phyloP scores from a whole-genome alignment of 92 coral and sea anemone genomes.

The Ricordea florida region DNA sequence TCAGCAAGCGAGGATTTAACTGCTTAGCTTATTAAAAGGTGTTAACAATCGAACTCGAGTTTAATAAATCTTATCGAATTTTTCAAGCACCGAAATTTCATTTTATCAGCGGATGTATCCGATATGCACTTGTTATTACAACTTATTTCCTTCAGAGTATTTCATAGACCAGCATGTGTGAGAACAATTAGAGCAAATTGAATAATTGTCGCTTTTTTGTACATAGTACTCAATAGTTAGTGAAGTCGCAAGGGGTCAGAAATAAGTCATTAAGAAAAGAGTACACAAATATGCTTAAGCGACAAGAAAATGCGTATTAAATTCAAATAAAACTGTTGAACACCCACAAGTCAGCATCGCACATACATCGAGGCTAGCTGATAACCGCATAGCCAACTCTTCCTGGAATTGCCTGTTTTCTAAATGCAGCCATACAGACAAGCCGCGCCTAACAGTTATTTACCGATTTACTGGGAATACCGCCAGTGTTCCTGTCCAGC shows the following conservation, averaged over 20 bases:
- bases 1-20: too few relatives aligned
- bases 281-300: neutral
- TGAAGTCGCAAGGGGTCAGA: slow-evolving; percentile 17
- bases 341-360: neutral
- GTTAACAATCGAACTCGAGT: neutral
- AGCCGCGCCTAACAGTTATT: neutral
- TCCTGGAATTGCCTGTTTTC: too few relatives aligned
- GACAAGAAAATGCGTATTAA: neutral
- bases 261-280: neutral
- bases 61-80: neutral
- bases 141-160: neutral
- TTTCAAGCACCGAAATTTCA: neutral
- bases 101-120: neutral
- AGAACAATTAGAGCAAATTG: slow-evolving; percentile 22
- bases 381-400: too few relatives aligned
- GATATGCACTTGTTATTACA: neutral
- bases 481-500: slow-evolving; percentile 8
- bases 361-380: neutral
- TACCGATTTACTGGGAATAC: slow-evolving; percentile 22
- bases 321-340: neutral
- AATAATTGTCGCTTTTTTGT: slow-evolving; percentile 10
- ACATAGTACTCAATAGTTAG: neutral
- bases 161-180: slow-evolving; percentile 41
- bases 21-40: neutral
- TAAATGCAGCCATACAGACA: slow-evolving; percentile 24